Evolutionary conservation across 2,888 invertebrate genomes (phyloP), one percentile per base, ranked within the genome.

Genomic region (Anthophora plumipes): DNA sequence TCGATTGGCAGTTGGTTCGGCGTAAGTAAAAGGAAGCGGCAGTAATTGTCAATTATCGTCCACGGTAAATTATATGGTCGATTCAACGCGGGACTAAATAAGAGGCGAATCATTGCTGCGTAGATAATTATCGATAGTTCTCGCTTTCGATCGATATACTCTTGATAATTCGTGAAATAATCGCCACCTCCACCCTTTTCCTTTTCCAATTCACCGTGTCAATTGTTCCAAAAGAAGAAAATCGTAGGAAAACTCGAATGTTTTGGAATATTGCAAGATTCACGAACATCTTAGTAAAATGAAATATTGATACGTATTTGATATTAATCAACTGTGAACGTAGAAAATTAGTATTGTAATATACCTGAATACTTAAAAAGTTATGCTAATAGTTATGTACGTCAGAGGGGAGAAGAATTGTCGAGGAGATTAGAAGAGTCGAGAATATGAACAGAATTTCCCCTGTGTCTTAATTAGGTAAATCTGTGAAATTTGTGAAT

Each of bases 41-140:
- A 71, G 77, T 88, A 89, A 90, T 88, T 89, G 86, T 84, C 90
- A 88, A 89, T 90, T 88, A 89, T 87, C 82, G 86, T 84, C 67
- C 64, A n/a, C 68, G 59, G 77, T 73, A 80, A 85, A 88, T 89
- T 82, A 85, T 80, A 77, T 75, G 69, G 80, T 60, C 75, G 74
- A 69, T 81, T 71, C 78, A 72, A 69, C 75, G 77, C 66, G 75
- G 70, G 82, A 82, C 78, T 63, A 85, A 86, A 89, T 88, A 90
- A 90, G 84, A 83, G 83, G 63, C 77, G 82, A 84, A 81, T 87
- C 85, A 82, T 85, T 75, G 75, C 66, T 68, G 37, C 31, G 55
- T 81, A 81, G 85, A 78, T 85, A 86, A 88, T 89, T 84, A 87
- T 82, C 80, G 80, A 69, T 61, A 77, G 46, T 50, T 4, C 31